A percentile compares a stretch with the other conserved stretches of the same genome.
Evolutionary conservation across 2,113 vertebrate genomes (phyloP).

Genomic region (Pterocles gutturalis): DNA sequence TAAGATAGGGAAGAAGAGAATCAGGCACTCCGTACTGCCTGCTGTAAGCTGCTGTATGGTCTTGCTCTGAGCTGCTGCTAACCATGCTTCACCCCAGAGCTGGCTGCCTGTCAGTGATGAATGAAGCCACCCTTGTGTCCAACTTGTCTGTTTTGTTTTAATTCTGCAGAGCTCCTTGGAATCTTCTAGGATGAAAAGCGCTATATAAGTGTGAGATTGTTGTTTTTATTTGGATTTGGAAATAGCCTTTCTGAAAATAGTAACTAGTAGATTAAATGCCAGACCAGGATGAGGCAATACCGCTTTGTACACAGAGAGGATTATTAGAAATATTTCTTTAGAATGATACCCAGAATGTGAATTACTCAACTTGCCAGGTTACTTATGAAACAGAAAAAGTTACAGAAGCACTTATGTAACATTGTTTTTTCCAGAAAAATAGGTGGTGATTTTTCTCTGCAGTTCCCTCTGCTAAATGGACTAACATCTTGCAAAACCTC

Average conservation of each 20-base stretch:
- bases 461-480: slow-evolving; percentile 29
- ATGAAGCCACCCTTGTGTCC: slow-evolving; percentile 41
- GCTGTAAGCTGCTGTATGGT: neutral
- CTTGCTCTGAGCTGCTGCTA: neutral
- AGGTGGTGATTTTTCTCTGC: slow-evolving; percentile 33
- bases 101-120: slow-evolving; percentile 9
- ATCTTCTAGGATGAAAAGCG: slow-evolving; percentile 28
- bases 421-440: slow-evolving; percentile 58
- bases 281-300: slow-evolving; percentile 66
- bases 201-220: slow-evolving; percentile 50
- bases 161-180: slow-evolving; percentile 40
- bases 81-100: neutral
- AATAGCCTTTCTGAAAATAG: slow-evolving; percentile 70
- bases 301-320: slow-evolving; percentile 68
- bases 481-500: slow-evolving; percentile 53
- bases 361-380: slow-evolving; percentile 69
- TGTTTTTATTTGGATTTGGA: slow-evolving; percentile 65
- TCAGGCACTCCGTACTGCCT: neutral
- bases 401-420: slow-evolving; percentile 67
- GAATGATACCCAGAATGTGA: slow-evolving; percentile 71
- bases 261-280: slow-evolving; percentile 66
- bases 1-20: neutral
- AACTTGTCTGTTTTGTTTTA: slow-evolving; percentile 45
- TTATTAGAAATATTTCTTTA: slow-evolving; percentile 74
- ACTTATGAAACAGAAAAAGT: slow-evolving; percentile 70